A percentile compares a stretch with the other conserved stretches of the same genome.
Conservation (phyloP, 92 coral and sea anemone species). For the Bergia sp. region DNA sequence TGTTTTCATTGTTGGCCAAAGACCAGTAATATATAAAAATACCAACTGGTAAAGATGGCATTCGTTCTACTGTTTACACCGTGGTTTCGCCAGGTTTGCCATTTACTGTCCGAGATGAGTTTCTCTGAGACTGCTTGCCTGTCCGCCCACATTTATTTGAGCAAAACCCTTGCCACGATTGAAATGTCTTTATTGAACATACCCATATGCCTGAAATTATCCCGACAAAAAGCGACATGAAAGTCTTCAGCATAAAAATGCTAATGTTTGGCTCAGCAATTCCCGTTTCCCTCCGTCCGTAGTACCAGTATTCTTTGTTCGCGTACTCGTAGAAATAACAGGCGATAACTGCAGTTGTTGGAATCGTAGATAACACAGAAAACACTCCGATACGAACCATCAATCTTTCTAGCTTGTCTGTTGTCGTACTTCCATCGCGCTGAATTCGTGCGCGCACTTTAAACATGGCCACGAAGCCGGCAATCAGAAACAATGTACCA, state of each 20-base stretch:
- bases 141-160: slow-evolving; percentile 58
- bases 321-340: slow-evolving; percentile 96
- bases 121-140: slow-evolving; percentile 57
- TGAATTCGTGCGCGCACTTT: slow-evolving; percentile 79
- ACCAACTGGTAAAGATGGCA: no score
- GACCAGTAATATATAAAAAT: background rate
- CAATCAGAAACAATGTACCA: slow-evolving; percentile 91
- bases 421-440: slow-evolving; percentile 77
- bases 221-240: slow-evolving; percentile 94
- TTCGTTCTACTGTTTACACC: slow-evolving; percentile 43
- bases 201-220: slow-evolving; percentile 96
- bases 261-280: slow-evolving; percentile 89
- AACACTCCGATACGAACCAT: slow-evolving; percentile 93
- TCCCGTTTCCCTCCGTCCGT: slow-evolving; percentile 75
- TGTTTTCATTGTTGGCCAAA: background rate
- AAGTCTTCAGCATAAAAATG: slow-evolving; percentile 85
- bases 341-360: slow-evolving; percentile 89
- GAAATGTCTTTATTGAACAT: slow-evolving; percentile 81
- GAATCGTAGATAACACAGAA: slow-evolving; percentile 88
- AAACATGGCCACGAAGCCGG: slow-evolving; percentile 94
- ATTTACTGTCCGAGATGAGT: background rate
- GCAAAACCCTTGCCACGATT: slow-evolving; percentile 83
- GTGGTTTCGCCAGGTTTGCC: slow-evolving; percentile 66
- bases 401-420: slow-evolving; percentile 90
- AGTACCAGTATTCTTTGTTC: slow-evolving; percentile 93